Evolutionary conservation across 2,113 vertebrate species (phyloP), one percentile per base, ranked within the genome.

Genomic region (Struthidea cinerea): DNA sequence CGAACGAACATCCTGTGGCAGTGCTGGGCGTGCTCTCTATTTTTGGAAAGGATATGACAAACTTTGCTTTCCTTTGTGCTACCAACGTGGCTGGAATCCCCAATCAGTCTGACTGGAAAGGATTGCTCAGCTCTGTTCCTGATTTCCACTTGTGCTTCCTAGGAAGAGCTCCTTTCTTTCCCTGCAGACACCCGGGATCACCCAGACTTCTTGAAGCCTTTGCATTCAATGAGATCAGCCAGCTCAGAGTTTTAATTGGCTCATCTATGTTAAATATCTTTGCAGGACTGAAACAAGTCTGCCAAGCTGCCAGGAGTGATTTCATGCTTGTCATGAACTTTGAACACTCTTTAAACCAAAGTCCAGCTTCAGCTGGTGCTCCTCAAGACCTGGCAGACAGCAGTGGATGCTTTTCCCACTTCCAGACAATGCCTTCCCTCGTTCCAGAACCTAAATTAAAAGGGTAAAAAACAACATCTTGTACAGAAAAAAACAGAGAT

Each of bases 1-100:
- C 42, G 37, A 13, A 21, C 0, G 1, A 35, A 10, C 1, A 1
- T 11, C 35, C 16, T 0, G 1, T 10, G 42, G 2, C 82, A 75
- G 19, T 28, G 13, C 63, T 22, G 15, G 55, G 2, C 33, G 5
- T 32, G 12, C 22, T 60, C 18, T 47, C 50, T 27, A 7, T 44
- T 27, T 22, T 13, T 11, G 32, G 26, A 28, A 56, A 79, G 30
- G 39, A 28, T 4, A 4, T 1, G 19, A 8, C 19, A 69, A 41
- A 33, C 15, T 16, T 86, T 53, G 12, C 16, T 61, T 69, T 63
- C 17, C 9, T 57, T 44, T 13, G 7, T 50, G 39, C 32, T 44
- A 7, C 17, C 27, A 52, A 0, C 26, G 1, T 3, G 21, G 47
- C 61, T 76, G 70, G 63, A 44, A 56, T 47, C n/a, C 35, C 39